These are phyloP conservation scores for Hiodon alosoides DNA, from an alignment of 2,113 vertebrate species.

Conservation along the genomic window DNA sequence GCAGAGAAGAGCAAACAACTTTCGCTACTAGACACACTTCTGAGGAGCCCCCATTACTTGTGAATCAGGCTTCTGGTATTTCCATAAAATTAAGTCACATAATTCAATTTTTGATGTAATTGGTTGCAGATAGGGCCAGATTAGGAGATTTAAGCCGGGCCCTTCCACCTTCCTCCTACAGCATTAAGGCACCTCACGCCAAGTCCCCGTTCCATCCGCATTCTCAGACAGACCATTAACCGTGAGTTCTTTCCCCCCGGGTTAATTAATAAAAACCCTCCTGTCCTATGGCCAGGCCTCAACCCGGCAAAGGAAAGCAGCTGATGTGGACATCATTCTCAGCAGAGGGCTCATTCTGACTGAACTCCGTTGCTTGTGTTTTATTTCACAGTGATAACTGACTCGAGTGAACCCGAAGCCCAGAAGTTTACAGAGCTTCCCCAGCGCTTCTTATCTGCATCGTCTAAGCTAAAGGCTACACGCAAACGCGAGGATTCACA, in stretches of 20 bases:
- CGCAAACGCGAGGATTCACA: no score
- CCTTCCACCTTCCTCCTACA: neutral
- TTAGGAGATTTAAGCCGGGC: constrained; percentile 38
- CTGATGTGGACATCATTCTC: no score
- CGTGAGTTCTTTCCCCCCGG: no score
- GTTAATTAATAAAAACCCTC: neutral
- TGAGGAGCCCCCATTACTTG: constrained; percentile 39
- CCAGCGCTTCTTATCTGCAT: no score
- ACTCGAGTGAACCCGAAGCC: no score
- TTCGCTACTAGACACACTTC: constrained; percentile 22
- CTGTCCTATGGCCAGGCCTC: neutral
- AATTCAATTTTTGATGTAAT: constrained; percentile 57
- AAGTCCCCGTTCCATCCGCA: neutral
- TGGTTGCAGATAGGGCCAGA: constrained; percentile 50
- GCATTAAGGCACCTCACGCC: neutral
- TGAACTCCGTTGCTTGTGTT: no score
- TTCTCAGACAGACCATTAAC: neutral
- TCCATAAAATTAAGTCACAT: constrained; percentile 47
- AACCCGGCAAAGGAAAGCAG: no score
- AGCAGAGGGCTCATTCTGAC: no score
- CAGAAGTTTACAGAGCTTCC: no score
- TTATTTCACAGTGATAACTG: no score
- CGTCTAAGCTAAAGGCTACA: no score
- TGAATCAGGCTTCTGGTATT: constrained; percentile 48
- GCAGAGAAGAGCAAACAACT: neutral